Base-by-base conservation (phyloP, 2,797 vertebrate genomes). In the Cyprinodon diabolis region DNA sequence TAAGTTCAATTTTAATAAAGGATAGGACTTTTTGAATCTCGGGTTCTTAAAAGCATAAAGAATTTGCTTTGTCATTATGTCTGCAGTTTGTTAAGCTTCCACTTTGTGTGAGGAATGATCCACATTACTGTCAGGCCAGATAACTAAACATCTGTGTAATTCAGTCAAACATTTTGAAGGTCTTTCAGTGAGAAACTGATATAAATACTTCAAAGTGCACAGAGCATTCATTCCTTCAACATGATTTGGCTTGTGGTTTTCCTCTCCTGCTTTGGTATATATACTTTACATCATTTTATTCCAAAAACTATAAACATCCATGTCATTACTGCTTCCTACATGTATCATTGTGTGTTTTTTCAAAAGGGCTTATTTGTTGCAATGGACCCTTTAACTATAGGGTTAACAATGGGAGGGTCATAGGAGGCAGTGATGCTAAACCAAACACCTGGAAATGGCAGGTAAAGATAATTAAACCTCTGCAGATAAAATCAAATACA, bases 401-500 rank as follows among this genome's bases (percentile, higher is more conserved):
- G 0, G 90, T 85, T 30, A 57, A 81, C 65, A 90, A 92, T 79
- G 23, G 86, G 11, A 90, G 86, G 65, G 88, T 93, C 51, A 78
- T 93, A 49, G 92, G 91, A 37, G 92, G 90, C 40, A 5, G 1
- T 3, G 3, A 92, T 60, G 91, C 92, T 13, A 0, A 13, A 48
- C 90, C 76, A 11, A 78, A 88, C 47, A 72, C 35, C 51, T 95
- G 94, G 93, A 90, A 47, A 74, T 93, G 91, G 91, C 93, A 94
- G 91, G 93, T 94, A 87, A 84, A 75, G 57, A 1, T 25, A 21
- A 21, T n/a, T 4, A 62, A 6, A 17, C 37, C 40, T 62, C 37
- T 43, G 37, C 37, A 40, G 19, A 37, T 0, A 10, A 37, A 40
- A 43, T 40, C 17, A 43, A 43, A 43, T 21, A 43, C 9, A 2